Evolutionary conservation across 2,888 invertebrate species (phyloP).

Genomic region (Drosophila acutilabella): DNA sequence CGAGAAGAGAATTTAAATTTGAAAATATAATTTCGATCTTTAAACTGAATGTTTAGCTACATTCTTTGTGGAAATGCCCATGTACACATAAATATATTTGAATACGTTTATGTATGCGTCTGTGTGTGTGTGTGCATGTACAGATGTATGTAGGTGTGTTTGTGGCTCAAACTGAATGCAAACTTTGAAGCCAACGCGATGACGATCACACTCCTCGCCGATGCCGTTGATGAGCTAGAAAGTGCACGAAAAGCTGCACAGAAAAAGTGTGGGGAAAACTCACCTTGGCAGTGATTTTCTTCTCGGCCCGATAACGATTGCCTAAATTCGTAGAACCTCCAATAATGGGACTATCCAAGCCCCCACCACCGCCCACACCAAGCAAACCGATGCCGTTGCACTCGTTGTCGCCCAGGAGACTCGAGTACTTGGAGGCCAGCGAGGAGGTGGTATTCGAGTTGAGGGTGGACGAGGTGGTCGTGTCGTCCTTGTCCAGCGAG

Average conservation of each 20-base stretch:
- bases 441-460: conserved; percentile 81
- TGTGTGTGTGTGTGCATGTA: background rate
- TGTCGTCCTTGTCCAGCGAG: conserved; percentile 80
- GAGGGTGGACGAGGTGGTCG: conserved; percentile 76
- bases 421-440: conserved; percentile 82
- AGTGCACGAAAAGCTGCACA: conserved; percentile 20
- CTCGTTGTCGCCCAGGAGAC: conserved; percentile 80
- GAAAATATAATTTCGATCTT: too few relatives aligned
- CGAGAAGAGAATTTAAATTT: too few relatives aligned
- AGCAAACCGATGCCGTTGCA: conserved; percentile 64
- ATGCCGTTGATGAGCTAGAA: conserved; percentile 43
- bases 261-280: conserved; percentile 41
- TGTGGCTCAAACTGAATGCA: conserved; percentile 29
- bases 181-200: conserved; percentile 24
- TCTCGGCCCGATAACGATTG: conserved; percentile 84
- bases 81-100: background rate
- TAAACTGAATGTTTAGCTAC: too few relatives aligned
- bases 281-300: conserved; percentile 85
- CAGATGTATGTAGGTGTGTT: conserved; percentile 4
- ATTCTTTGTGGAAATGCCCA: background rate
- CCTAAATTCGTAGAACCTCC: conserved; percentile 75
- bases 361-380: conserved; percentile 38
- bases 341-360: conserved; percentile 71
- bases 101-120: background rate
- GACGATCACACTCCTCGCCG: conserved; percentile 33